phyloP scores from a whole-genome alignment of 2,888 invertebrate species.

The Aleiodes testaceus region DNA sequence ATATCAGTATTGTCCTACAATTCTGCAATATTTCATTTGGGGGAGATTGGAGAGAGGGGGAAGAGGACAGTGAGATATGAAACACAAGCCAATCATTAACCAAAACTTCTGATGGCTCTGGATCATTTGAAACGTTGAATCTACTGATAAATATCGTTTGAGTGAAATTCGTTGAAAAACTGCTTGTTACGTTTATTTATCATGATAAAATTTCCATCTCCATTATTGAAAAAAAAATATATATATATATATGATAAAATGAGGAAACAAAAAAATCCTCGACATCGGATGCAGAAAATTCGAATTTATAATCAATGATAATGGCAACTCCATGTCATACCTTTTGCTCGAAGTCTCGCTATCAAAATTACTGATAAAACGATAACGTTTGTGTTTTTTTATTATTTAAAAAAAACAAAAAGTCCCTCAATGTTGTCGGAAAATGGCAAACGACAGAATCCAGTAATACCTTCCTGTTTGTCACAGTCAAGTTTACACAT shows the following conservation, averaged over 20 bases:
- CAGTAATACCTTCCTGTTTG: too few relatives aligned
- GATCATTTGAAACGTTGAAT: not conserved
- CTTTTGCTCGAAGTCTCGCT: not conserved
- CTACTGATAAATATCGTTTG: conserved; percentile 4
- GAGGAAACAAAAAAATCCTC: not conserved
- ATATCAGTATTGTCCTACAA: not conserved
- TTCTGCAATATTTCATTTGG: not conserved
- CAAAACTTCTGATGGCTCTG: not conserved
- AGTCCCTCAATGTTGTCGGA: too few relatives aligned
- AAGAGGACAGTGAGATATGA: conserved; percentile 1
- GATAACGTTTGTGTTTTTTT: not conserved
- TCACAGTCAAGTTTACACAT: too few relatives aligned
- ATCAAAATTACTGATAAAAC: not conserved
- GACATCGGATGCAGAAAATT: not conserved
- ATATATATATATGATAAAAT: too few relatives aligned
- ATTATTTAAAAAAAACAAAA: too few relatives aligned
- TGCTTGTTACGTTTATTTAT: not conserved
- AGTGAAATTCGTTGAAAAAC: conserved; percentile 16
- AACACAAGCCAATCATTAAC: not conserved
- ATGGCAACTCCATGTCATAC: not conserved
- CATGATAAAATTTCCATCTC: conserved; percentile 9
- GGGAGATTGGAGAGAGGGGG: not conserved
- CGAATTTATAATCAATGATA: conserved; percentile 4
- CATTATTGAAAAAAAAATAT: too few relatives aligned
- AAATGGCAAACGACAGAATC: too few relatives aligned